Conservation (phyloP, 2,113 vertebrate species). For the western clawed frog (Xenopus tropicalis) region UCB_Xtro_10.0 CM004445.2:53023001-53023500, state of each 20-base stretch:
- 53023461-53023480: slow-evolving; percentile 15
- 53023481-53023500: slow-evolving; percentile 7
- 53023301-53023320: slow-evolving; percentile 3
- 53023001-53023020: no score
- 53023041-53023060: no score
- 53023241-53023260: slow-evolving; percentile 14
- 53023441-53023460: slow-evolving; percentile 29
- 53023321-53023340: slow-evolving; percentile 1
- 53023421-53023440: slow-evolving; percentile 27
- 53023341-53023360: slow-evolving; percentile 34
- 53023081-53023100: no score
- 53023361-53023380: slow-evolving; percentile 23
- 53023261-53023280: slow-evolving; percentile 3
- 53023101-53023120: no score
- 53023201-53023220: slow-evolving; percentile 9
- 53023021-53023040: no score
- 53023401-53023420: slow-evolving; percentile 19
- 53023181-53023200: background rate
- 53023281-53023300: slow-evolving; percentile 5
- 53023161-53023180: slow-evolving; percentile 12
- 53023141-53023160: background rate
- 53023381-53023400: slow-evolving; percentile 24
- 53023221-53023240: slow-evolving; percentile 2
- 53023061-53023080: no score
- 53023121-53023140: no score